Percentiles rank a stretch among this genome's conserved stretches.
Evolutionary conservation across 2,888 invertebrate genomes (phyloP).

Genomic region (Odontocerum albicorne): DNA sequence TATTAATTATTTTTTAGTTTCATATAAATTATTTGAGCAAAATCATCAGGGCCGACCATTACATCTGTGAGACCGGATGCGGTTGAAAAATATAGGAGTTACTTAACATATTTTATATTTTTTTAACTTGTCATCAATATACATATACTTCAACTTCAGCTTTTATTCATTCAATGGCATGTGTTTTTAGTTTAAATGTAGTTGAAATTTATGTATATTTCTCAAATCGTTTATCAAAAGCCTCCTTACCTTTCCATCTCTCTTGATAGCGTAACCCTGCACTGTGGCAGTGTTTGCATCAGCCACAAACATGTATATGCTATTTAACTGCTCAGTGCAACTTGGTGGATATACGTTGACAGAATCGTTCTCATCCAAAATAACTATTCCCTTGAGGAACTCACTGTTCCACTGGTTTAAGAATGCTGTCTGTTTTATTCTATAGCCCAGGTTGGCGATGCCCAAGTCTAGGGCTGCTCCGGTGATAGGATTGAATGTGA

Average conservation of each 20-base stretch:
- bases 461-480: conserved; percentile 67
- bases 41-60: too few species aligned
- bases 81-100: too few species aligned
- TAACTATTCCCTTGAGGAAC: conserved; percentile 75
- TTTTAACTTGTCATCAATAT: too few species aligned
- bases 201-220: too few species aligned
- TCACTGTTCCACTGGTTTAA: conserved; percentile 70
- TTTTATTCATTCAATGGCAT: too few species aligned
- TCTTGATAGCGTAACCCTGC: conserved; percentile 50
- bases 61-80: too few species aligned
- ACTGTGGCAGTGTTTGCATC: conserved; percentile 49
- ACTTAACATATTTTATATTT: too few species aligned
- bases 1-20: too few species aligned
- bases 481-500: conserved; percentile 88
- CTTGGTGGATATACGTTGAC: conserved; percentile 70
- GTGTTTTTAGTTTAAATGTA: too few species aligned
- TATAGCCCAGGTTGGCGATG: conserved; percentile 60
- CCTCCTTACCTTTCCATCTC: conserved; percentile 48
- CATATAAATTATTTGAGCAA: too few species aligned
- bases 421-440: conserved; percentile 74
- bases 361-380: conserved; percentile 67
- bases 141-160: too few species aligned
- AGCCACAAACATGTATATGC: conserved; percentile 52
- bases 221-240: too few species aligned
- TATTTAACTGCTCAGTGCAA: conserved; percentile 55